Percentiles rank a stretch among this genome's conserved stretches.
These are phyloP conservation scores for Panzeria rudis DNA, from an alignment of 2,888 invertebrate species.

Conservation along the genomic window DNA sequence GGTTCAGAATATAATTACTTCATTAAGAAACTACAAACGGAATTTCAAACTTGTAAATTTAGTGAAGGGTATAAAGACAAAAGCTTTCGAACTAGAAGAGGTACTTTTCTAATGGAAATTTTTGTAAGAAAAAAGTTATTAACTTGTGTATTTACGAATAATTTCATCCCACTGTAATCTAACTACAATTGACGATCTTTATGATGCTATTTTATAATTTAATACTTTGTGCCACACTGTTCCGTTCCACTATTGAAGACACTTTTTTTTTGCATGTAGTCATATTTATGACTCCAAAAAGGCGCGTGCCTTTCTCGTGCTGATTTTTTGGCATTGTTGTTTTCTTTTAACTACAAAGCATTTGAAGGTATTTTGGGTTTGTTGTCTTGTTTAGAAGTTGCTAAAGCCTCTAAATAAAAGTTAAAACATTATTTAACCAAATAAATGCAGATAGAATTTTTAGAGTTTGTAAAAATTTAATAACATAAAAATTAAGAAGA, in stretches of 20 bases:
- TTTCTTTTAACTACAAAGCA: slow-evolving; percentile 57
- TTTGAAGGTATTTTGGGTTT: slow-evolving; percentile 9
- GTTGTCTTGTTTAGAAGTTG: neutral
- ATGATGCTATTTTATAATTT: neutral
- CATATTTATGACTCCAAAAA: slow-evolving; percentile 73
- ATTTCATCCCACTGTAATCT: neutral
- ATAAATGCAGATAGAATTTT: neutral
- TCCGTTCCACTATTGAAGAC: slow-evolving; percentile 13
- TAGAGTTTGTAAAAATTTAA: neutral
- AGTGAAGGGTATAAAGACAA: no score
- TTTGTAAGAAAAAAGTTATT: no score
- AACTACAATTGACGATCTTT: neutral
- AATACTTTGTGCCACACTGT: slow-evolving; percentile 36
- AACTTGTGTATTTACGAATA: no score
- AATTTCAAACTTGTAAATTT: no score
- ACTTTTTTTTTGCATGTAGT: slow-evolving; percentile 26
- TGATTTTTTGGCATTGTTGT: slow-evolving; percentile 57
- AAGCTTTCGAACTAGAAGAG: no score
- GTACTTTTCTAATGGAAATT: no score
- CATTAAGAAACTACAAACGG: no score
- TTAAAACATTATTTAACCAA: neutral
- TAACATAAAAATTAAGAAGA: slow-evolving; percentile 7
- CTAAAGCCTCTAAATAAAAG: neutral
- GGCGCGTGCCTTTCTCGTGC: slow-evolving; percentile 82
- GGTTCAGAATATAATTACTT: no score